Conservation (phyloP, 2,797 vertebrate species). For the Numenius phaeopus region DNA sequence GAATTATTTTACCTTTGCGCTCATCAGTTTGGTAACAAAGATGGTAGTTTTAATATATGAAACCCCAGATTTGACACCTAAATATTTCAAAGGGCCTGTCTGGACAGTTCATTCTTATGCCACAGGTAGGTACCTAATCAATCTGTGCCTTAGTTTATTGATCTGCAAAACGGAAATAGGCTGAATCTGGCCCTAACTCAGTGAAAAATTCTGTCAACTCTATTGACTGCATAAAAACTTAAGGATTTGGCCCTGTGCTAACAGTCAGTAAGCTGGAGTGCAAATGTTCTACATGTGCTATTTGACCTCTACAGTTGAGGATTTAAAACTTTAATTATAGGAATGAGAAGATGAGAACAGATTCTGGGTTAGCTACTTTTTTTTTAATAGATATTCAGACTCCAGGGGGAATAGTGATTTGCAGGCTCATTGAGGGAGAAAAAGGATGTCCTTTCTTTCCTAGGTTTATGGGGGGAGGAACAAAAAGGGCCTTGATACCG, state of each 20-base stretch:
- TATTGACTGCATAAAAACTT: neutral
- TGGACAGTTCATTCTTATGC: neutral
- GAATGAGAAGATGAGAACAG: slow-evolving; percentile 71
- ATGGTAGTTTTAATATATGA: neutral
- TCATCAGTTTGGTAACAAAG: neutral
- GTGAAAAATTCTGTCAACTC: neutral
- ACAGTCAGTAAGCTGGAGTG: slow-evolving; percentile 48
- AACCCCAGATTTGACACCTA: neutral
- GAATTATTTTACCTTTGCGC: neutral
- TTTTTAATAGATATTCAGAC: slow-evolving; percentile 75
- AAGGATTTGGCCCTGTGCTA: slow-evolving; percentile 42
- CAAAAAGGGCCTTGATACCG: slow-evolving; percentile 44
- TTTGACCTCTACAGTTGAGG: slow-evolving; percentile 72
- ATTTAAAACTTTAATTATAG: slow-evolving; percentile 77
- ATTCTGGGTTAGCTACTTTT: slow-evolving; percentile 71
- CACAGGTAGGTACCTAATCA: accelerated
- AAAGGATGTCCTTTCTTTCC: slow-evolving; percentile 71
- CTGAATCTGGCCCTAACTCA: neutral
- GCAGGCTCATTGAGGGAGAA: slow-evolving; percentile 74
- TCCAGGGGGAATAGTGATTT: slow-evolving; percentile 75
- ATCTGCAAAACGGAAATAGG: neutral
- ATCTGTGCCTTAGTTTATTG: slow-evolving; percentile 9
- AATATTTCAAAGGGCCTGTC: neutral
- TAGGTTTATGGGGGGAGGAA: slow-evolving; percentile 54
- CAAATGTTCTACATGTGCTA: slow-evolving; percentile 69